Base-by-base conservation (phyloP, 1,140 invertebrate species). In the Penaeus chinensis region DNA sequence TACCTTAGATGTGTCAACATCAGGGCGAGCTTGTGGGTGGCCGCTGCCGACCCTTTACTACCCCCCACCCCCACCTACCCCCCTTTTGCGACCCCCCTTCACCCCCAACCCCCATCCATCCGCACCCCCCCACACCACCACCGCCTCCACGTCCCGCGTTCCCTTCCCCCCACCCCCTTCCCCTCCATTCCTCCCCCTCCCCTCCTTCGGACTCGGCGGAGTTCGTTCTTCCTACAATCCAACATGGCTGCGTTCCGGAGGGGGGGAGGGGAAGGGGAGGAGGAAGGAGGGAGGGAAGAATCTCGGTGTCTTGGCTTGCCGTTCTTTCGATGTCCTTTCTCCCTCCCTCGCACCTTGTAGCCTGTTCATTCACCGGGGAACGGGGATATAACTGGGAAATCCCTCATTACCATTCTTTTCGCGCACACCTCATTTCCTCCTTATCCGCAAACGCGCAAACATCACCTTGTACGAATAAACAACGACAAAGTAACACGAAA, bases 41-140 rank as follows among this genome's bases (percentile, higher is more conserved):
- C 85, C 85, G 54, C 82, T 87, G 82, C 79, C 85, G 85, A 87
- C 85, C 85, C 85, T 82, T 81, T 82, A 60, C 85, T 60, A 32
- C 69, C 85, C 69, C 66, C 66, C 61, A 63, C 69, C 69, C 84
- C 20, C 76, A 32, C 18, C 76, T 66, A 18, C 24, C 65, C 84
- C 84, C 22, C 18, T 22, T 18, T 42, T 19, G 61, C 27, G 16
- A 76, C 20, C 74, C 74, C 27, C 65, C n/a, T 47, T 3, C 54
- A 27, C 66, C 78, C 65, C 85, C 42, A 13, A 24, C 69, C 66
- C 54, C 47, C 69, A 76, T 65, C 32, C 65, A 77, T 66, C 83
- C 83, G 22, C 22, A 22, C 47, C 76, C 60, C 20, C 82, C 54
- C 16, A 0, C 47, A 47, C 85, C 60, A 32, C 66, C 61, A 47